Evolutionary conservation across 1,140 invertebrate species (phyloP), one percentile per base, ranked within the genome.

Genomic region (Planococcus citri): DNA sequence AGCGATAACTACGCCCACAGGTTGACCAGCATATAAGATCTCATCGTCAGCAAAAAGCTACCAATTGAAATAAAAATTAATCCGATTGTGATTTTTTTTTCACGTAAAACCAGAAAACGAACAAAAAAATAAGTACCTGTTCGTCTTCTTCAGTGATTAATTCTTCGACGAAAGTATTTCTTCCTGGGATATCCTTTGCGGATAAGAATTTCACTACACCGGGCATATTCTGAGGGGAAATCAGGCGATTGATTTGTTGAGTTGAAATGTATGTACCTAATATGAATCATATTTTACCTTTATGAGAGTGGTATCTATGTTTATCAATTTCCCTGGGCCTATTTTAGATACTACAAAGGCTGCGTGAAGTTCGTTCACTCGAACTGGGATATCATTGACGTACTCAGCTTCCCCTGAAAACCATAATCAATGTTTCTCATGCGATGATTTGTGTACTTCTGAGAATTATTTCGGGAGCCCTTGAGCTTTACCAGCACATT

Each of bases 141-240:
- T n/a, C n/a, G n/a, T n/a, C 80, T 76, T 6, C 70, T 72, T 57
- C 70, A 51, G 27, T n/a, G 29, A n/a, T n/a, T n/a, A n/a, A n/a
- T 29, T 71, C 22, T 12, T 64, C 64, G 10, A 69, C 69, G 57
- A 73, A 87, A 4, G 77, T 74, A 76, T 91, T 91, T 58, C 78
- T 79, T 0, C 90, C 90, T 0, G 89, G 88, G 24, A 94, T 83
- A 76, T 92, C 90, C 73, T 85, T 85, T 0, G 87, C 86, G 9
- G 83, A 82, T 72, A 85, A 84, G 74, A 90, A 89, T 0, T 82
- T 84, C 1, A 88, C 73, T 1, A 93, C 87, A 3, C 89, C 91
- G 69, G 83, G 79, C 68, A 86, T 77, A 73, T 82, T 80, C 79
- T 86, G 73, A 72, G 82, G 82, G 21, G 12, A 33, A 33, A 33